Conservation (phyloP, 1,140 invertebrate genomes). For the Battus philenor region DNA sequence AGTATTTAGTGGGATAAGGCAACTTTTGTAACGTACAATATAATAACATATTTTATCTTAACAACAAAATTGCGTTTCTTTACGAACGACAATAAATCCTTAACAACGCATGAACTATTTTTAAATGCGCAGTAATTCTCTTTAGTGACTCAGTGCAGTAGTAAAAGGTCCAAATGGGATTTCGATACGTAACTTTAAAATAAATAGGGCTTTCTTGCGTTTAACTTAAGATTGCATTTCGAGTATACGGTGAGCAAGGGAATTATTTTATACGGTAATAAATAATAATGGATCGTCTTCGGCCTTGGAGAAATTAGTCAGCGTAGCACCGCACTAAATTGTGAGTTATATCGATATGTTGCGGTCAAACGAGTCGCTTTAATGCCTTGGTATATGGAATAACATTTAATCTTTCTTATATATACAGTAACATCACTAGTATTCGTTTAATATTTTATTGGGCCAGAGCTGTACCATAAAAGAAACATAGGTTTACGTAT, state of each 20-base stretch:
- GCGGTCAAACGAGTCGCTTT: not conserved
- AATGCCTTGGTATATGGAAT: not conserved
- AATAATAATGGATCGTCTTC: conserved; percentile 71
- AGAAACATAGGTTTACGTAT: no score
- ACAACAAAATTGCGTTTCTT: conserved; percentile 23
- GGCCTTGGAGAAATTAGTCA: conserved; percentile 71
- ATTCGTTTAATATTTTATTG: no score
- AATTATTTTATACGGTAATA: conserved; percentile 67
- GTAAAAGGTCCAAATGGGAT: conserved; percentile 59
- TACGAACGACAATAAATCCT: conserved; percentile 21
- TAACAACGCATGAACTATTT: conserved; percentile 45
- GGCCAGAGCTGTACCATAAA: no score
- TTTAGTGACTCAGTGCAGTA: conserved; percentile 55
- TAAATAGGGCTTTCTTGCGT: conserved; percentile 28
- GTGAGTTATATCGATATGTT: conserved; percentile 41
- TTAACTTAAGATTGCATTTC: conserved; percentile 31
- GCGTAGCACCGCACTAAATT: conserved; percentile 54
- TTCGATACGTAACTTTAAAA: conserved; percentile 24
- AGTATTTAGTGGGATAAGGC: no score
- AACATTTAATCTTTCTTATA: no score
- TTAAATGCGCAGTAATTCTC: conserved; percentile 50
- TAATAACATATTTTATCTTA: conserved; percentile 12
- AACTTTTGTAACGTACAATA: no score
- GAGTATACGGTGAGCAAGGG: conserved; percentile 20
- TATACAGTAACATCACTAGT: no score